phyloP scores from a whole-genome alignment of 1,140 invertebrate species.

The Diabrotica virgifera region DNA sequence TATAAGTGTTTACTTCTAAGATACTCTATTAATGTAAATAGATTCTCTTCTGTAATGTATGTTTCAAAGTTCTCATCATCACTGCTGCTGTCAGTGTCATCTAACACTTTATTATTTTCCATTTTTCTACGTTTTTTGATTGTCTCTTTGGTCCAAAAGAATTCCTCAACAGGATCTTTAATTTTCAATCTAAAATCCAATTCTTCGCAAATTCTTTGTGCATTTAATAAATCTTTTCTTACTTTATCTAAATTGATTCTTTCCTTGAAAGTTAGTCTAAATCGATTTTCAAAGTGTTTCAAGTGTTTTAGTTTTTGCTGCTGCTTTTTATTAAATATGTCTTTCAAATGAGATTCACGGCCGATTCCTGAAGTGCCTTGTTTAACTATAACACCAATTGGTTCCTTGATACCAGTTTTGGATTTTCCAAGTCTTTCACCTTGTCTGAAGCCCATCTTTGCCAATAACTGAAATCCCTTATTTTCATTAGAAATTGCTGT shows the following conservation, averaged over 20 bases:
- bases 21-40: conserved; percentile 58
- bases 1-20: conserved; percentile 68
- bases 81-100: conserved; percentile 36
- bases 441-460: conserved; percentile 82
- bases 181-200: conserved; percentile 61
- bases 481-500: conserved; percentile 63
- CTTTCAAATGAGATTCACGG: conserved; percentile 55
- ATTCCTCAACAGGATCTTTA: conserved; percentile 56
- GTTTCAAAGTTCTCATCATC: conserved; percentile 45
- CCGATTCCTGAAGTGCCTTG: conserved; percentile 69
- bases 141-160: conserved; percentile 64
- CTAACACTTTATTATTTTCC: conserved; percentile 44
- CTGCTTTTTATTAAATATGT: conserved; percentile 50
- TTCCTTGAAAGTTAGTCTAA: conserved; percentile 57
- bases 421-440: conserved; percentile 69
- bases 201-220: conserved; percentile 73
- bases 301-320: conserved; percentile 51
- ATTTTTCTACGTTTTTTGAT: conserved; percentile 43
- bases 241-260: conserved; percentile 56
- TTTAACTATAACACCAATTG: conserved; percentile 70
- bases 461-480: conserved; percentile 72
- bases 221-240: conserved; percentile 63
- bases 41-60: conserved; percentile 43
- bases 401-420: conserved; percentile 67
- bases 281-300: conserved; percentile 38